Base-by-base conservation (phyloP, 1,140 invertebrate genomes). In the Philopotamus ludificatus region DNA sequence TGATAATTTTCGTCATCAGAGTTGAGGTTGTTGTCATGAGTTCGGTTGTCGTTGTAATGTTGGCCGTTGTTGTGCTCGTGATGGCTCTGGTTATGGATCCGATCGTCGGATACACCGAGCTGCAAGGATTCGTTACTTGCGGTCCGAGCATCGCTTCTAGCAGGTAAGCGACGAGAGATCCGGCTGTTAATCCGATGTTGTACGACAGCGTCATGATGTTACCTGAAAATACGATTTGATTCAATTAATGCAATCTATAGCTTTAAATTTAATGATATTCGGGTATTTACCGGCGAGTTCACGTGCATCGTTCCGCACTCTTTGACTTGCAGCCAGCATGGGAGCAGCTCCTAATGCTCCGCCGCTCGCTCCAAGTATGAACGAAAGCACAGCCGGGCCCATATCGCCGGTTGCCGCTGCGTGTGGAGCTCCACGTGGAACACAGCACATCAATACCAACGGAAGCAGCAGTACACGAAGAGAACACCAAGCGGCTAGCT, bases 151-250 rank as follows among this genome's bases (percentile, higher is more conserved):
- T 84, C 1, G 85, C 84, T 71, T 94, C 86, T 57, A 95, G 79
- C 9, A 92, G 78, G 72, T 95, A 96, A 0, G 92, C 92, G 44
- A 92, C 84, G 1, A 91, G 75, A 0, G 92, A 91, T 1, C 93
- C 93, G 1, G 87, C 83, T 0, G 92, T 89, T 22, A 95, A 79
- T 1, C 93, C 93, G 41, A 91, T 84, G 72, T 89, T 93, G 73
- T 96, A 96, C 0, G 91, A 92, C 0, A 95, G 73, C 0, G 92
- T 95, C 93, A 96, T 96, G 70, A 95, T 93, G 71, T 96, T 95
- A 55, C 92, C 92, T 87, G 81, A 54, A 79, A 76, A 69, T 59
- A 71, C 58, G 71, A 55, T 59, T 21, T 55, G 21, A 51, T 18
- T 51, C 9, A 22, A 21, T 9, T 15, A 51, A 3, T 21, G 21